Evolutionary conservation across 2,797 vertebrate species (phyloP).

Genomic region (Phataginus tricuspis): DNA sequence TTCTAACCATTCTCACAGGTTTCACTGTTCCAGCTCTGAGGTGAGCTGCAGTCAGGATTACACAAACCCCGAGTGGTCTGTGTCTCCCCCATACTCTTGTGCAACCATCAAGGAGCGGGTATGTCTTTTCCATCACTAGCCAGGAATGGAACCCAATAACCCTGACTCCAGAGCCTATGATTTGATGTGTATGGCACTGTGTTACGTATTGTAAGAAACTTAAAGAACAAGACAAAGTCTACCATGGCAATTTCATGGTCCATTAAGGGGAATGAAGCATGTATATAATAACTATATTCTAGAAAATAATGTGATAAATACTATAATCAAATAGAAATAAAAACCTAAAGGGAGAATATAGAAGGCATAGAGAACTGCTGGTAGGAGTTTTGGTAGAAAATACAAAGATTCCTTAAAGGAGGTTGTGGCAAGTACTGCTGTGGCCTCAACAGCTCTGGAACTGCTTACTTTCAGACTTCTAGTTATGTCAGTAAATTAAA

Average conservation of each 20-base stretch:
- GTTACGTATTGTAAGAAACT: neutral
- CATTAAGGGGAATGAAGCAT: neutral
- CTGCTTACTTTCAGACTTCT: neutral
- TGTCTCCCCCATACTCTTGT: neutral
- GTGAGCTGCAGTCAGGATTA: neutral
- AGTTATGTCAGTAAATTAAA: neutral
- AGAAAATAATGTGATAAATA: neutral
- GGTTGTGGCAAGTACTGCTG: neutral
- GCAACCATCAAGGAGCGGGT: neutral
- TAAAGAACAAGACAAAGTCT: neutral
- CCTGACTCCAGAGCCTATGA: too few relatives aligned
- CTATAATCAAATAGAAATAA: neutral
- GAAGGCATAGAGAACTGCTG: neutral
- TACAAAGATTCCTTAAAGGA: neutral
- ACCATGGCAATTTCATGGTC: neutral
- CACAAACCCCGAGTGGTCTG: neutral
- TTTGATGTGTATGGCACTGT: neutral
- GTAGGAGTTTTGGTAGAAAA: neutral
- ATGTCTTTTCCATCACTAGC: neutral
- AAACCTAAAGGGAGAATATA: neutral
- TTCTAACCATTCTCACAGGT: neutral
- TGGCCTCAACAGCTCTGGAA: rapidly evolving
- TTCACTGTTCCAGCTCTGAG: neutral
- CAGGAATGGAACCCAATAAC: neutral
- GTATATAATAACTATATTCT: neutral